These are phyloP conservation scores for Vulpes lagopus DNA, from an alignment of 2,113 vertebrate genomes.

Conservation along the genomic window DNA sequence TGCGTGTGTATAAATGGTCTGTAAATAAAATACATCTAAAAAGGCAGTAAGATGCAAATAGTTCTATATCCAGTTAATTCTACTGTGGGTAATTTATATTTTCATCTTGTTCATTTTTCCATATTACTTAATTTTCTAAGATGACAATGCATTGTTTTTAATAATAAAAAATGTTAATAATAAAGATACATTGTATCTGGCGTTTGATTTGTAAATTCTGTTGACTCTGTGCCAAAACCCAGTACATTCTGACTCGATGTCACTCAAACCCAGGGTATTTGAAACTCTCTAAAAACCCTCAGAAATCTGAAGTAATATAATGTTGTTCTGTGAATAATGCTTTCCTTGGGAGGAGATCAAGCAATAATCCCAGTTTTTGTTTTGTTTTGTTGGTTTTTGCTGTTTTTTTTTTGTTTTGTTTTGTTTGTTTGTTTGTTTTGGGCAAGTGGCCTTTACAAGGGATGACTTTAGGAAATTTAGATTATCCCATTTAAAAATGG, in stretches of 20 bases:
- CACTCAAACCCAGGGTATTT: not conserved
- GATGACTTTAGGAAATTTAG: not conserved
- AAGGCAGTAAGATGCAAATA: not conserved
- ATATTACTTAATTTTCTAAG: constrained; percentile 20
- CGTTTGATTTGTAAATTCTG: not conserved
- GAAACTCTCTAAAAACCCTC: not conserved
- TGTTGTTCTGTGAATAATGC: not conserved
- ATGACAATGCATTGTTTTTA: not conserved
- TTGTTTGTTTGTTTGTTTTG: not conserved
- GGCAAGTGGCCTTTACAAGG: not conserved
- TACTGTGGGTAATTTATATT: not conserved
- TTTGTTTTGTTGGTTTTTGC: not conserved
- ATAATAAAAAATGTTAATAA: not conserved
- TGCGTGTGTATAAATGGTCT: not conserved
- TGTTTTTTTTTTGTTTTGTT: too few species aligned
- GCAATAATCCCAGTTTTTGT: not conserved
- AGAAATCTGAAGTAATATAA: not conserved
- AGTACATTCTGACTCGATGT: not conserved
- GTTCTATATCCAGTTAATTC: not conserved
- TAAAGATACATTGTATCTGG: not conserved
- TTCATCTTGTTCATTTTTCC: not conserved
- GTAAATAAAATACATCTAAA: constrained; percentile 38
- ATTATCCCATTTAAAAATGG: not conserved
- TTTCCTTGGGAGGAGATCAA: not conserved
- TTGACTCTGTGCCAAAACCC: not conserved